These are phyloP conservation scores for Pithys albifrons DNA, from an alignment of 2,113 vertebrate genomes.

Conservation along the genomic window DNA sequence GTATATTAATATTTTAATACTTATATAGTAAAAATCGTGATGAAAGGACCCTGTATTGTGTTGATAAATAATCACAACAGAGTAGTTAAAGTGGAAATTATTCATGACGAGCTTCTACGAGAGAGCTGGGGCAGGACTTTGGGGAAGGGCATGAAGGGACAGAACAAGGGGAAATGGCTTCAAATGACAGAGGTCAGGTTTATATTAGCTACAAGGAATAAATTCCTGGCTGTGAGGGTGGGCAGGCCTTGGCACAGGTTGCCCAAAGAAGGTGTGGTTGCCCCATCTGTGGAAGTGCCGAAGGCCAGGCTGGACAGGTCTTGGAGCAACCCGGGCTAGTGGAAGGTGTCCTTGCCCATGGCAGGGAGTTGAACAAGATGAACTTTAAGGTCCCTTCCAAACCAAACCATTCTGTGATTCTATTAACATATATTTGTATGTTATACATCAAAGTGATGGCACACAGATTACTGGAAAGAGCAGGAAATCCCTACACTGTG, in stretches of 20 bases:
- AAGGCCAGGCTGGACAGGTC: fast-evolving
- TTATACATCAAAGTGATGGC: background rate
- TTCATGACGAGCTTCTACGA: background rate
- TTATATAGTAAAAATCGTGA: background rate
- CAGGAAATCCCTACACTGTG: background rate
- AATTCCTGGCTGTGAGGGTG: background rate
- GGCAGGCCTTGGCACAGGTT: fast-evolving
- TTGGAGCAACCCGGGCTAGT: background rate
- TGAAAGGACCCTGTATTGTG: background rate
- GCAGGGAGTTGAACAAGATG: fast-evolving
- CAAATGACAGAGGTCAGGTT: background rate
- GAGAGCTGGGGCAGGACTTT: background rate
- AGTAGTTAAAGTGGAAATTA: background rate
- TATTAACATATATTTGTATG: background rate
- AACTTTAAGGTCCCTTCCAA: background rate
- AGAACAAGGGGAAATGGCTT: background rate
- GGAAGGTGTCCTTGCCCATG: background rate
- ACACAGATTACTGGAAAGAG: background rate
- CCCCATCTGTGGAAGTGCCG: background rate
- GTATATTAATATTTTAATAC: background rate
- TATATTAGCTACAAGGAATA: too few relatives aligned
- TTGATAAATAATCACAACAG: background rate
- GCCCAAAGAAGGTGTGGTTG: background rate
- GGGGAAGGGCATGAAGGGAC: background rate
- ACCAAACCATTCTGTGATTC: background rate